Evolutionary conservation across 2,797 vertebrate species (phyloP).

Genomic region (Enteromius trimaculatus): DNA sequence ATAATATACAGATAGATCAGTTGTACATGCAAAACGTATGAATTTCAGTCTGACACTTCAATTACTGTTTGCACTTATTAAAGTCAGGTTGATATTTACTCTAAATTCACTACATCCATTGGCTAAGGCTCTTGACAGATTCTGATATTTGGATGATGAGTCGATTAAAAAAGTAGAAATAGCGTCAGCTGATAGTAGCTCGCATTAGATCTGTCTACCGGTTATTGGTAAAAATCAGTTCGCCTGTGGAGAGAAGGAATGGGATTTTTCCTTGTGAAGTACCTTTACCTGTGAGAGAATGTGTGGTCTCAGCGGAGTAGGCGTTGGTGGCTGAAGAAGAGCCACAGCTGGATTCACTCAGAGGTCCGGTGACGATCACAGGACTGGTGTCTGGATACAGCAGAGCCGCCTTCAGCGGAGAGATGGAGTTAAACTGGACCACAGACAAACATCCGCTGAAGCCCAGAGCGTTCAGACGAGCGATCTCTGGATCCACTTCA

Average conservation of each 20-base stretch:
- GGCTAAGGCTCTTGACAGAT: neutral
- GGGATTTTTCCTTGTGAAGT: neutral
- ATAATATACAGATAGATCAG: too few species aligned
- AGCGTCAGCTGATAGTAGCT: neutral
- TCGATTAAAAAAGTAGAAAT: neutral
- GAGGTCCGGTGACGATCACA: constrained; percentile 77
- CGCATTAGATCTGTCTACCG: neutral
- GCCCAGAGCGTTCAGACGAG: constrained; percentile 82
- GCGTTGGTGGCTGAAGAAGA: constrained; percentile 77
- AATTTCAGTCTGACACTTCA: neutral
- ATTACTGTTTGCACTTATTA: neutral
- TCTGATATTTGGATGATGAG: neutral
- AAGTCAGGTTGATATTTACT: neutral
- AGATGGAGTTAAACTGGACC: constrained; percentile 87
- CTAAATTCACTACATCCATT: neutral
- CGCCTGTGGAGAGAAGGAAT: neutral
- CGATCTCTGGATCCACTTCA: constrained; percentile 83
- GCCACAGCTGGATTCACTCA: constrained; percentile 83
- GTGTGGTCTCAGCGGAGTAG: constrained; percentile 82
- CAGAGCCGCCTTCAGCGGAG: constrained; percentile 89
- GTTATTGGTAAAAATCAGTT: too few species aligned
- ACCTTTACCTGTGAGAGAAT: constrained; percentile 84
- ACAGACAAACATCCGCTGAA: constrained; percentile 91
- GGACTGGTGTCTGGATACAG: constrained; percentile 76
- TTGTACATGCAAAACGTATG: too few species aligned